These are phyloP conservation scores for Diplodus sargus DNA, from an alignment of 2,797 vertebrate genomes.

Conservation along the genomic window DNA sequence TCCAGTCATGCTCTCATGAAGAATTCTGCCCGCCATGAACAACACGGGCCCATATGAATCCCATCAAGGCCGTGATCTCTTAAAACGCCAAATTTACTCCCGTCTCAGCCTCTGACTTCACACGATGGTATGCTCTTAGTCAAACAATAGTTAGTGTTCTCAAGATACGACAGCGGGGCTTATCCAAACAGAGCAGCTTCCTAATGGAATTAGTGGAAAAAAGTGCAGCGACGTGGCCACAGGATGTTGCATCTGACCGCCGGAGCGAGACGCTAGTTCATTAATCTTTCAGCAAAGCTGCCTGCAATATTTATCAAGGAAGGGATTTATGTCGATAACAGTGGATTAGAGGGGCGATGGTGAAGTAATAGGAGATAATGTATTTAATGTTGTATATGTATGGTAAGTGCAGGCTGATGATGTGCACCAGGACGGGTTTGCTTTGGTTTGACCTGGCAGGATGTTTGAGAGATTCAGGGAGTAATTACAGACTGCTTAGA, in stretches of 20 bases:
- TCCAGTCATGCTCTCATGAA: neutral
- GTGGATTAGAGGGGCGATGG: slow-evolving; percentile 53
- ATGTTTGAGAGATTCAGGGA: slow-evolving; percentile 3
- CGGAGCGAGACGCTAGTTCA: slow-evolving; percentile 56
- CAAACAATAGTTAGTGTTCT: slow-evolving; percentile 57
- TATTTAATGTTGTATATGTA: slow-evolving; percentile 46
- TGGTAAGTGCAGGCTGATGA: slow-evolving; percentile 13
- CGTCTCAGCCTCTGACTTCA: slow-evolving; percentile 18
- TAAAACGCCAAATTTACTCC: slow-evolving; percentile 14
- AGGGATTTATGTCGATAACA: slow-evolving; percentile 65
- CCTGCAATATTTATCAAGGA: slow-evolving; percentile 76
- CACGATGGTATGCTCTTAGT: slow-evolving; percentile 31
- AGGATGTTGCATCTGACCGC: slow-evolving; percentile 65
- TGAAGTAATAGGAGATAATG: slow-evolving; percentile 53
- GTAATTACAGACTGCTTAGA: slow-evolving; percentile 21
- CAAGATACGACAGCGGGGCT: slow-evolving; percentile 42
- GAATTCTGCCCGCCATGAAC: neutral
- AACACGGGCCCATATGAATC: slow-evolving; percentile 13
- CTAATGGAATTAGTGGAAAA: slow-evolving; percentile 62
- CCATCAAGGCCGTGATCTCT: slow-evolving; percentile 18
- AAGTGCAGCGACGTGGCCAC: slow-evolving; percentile 44
- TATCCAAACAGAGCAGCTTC: slow-evolving; percentile 63
- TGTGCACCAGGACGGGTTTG: slow-evolving; percentile 2
- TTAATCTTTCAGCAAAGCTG: slow-evolving; percentile 72
- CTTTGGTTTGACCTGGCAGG: neutral